phyloP scores from a whole-genome alignment of 2,797 vertebrate genomes.

The Merluccius polli region DNA sequence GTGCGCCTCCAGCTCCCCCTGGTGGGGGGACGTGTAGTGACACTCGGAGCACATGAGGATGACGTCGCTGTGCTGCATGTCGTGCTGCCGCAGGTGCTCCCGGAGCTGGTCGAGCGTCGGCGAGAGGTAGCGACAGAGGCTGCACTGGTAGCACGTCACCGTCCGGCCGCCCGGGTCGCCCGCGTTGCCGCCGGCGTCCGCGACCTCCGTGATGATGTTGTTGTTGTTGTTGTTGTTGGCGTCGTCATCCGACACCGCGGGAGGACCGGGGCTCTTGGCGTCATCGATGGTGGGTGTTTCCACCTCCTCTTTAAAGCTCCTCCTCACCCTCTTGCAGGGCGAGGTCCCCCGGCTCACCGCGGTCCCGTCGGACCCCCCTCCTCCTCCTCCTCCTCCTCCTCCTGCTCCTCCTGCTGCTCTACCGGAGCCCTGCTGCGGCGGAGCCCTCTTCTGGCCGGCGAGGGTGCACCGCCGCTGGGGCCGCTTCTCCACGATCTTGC shows the following conservation, averaged over 20 bases:
- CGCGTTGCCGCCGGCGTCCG: conserved; percentile 29
- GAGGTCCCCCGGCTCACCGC: conserved; percentile 61
- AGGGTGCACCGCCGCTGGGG: conserved; percentile 77
- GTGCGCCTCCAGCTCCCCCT: conserved; percentile 87
- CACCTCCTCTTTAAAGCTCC: conserved; percentile 32
- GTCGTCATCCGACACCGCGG: conserved; percentile 27
- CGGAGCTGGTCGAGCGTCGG: conserved; percentile 80
- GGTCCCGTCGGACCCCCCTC: conserved; percentile 47
- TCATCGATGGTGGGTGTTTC: not conserved
- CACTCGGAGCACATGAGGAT: conserved; percentile 80
- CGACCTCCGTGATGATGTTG: not conserved
- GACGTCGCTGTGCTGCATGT: conserved; percentile 75
- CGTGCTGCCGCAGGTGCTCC: conserved; percentile 88
- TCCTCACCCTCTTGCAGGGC: conserved; percentile 69
- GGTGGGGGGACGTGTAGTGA: conserved; percentile 82
- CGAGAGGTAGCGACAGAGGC: conserved; percentile 86
- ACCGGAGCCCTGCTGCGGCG: conserved; percentile 17
- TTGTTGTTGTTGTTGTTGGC: conserved; percentile 50
- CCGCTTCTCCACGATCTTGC: conserved; percentile 91
- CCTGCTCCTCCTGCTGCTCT: conserved; percentile 43
- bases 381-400: conserved; percentile 45
- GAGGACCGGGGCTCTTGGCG: not conserved
- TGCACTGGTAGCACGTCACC: conserved; percentile 90
- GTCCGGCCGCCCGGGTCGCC: conserved; percentile 65
- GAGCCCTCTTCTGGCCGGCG: conserved; percentile 81